Base-by-base conservation (phyloP, 1,140 invertebrate genomes). In the Sitophilus oryzae region DNA sequence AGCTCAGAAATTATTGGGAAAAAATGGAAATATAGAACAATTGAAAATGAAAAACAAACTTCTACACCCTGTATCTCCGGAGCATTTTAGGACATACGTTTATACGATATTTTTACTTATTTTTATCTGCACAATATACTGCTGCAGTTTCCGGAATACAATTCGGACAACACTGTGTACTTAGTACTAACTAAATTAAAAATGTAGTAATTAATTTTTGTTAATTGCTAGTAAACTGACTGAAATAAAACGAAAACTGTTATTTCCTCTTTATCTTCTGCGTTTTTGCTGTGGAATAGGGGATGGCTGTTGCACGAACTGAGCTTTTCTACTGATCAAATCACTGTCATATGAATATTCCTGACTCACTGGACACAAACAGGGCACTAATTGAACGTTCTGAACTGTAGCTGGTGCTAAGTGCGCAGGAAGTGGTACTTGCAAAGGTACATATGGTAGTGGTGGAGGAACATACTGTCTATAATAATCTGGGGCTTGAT, bases 381-480 rank as follows among this genome's bases (percentile, higher is more conserved):
- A 79, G 0, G 77, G 77, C 1, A 79, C 76, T 1, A 79, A 59
- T 56, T 79, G 75, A 0, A 79, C 76, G 38, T 66, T 63, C 52
- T 77, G 76, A 11, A 66, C 30, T 10, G 46, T 53, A 6, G 55
- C 25, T 10, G 63, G 61, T 19, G 51, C 34, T 1, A 66, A 34
- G 21, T 56, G 57, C 10, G 65, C 61, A 2, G 55, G 55, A 3
- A 66, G 46, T 2, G 65, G 65, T 16, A 66, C 62, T 54, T 62
- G 64, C 15, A 66, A 44, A n/a, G 65, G 65, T 22, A 66, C 52
- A 8, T 40, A 22, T 43, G 62, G 37, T 16, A 30, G 25, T 21
- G 49, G 45, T 15, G 22, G 16, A 4, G 43, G 40, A 11, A 47
- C 42, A 51, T 58, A 54, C 10, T 37, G 44, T 11, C 30, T 44